phyloP scores from a whole-genome alignment of 1,140 invertebrate species.

The Paraescarpia echinospica region DNA sequence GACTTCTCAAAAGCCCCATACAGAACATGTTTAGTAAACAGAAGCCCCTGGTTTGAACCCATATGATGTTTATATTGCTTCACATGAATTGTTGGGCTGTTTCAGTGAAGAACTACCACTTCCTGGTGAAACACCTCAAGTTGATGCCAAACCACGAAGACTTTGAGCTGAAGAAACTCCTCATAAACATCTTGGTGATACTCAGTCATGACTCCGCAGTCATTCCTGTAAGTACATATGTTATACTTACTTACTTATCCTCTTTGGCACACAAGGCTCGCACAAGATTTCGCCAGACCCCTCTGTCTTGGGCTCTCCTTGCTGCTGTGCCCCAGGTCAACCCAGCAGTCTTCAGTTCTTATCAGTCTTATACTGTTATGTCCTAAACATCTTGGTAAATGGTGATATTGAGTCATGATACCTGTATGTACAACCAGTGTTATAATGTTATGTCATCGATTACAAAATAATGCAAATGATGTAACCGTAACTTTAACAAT shows the following conservation, averaged over 20 bases:
- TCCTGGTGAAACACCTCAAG: constrained; percentile 56
- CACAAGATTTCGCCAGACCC: too few species aligned
- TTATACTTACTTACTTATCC: not conserved
- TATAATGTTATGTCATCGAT: not conserved
- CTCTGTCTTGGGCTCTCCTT: too few species aligned
- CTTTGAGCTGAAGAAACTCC: constrained; percentile 59
- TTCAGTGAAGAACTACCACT: constrained; percentile 58
- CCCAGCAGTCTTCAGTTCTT: too few species aligned
- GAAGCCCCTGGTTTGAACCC: not conserved
- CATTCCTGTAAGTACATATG: constrained; percentile 45
- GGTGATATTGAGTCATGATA: too few species aligned
- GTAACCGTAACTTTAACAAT: not conserved
- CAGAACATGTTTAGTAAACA: not conserved
- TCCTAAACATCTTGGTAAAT: too few species aligned
- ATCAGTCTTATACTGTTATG: too few species aligned
- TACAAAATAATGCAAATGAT: constrained; percentile 7
- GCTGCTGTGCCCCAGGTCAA: too few species aligned
- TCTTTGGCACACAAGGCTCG: too few species aligned
- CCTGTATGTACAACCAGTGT: too few species aligned
- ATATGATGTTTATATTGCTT: not conserved
- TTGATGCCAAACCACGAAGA: constrained; percentile 56
- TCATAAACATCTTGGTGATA: constrained; percentile 54
- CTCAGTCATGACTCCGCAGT: constrained; percentile 49
- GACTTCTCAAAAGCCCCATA: not conserved
- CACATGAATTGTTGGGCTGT: constrained; percentile 14